Conservation (phyloP, 1,140 invertebrate species). For the Polyergus mexicanus region DNA sequence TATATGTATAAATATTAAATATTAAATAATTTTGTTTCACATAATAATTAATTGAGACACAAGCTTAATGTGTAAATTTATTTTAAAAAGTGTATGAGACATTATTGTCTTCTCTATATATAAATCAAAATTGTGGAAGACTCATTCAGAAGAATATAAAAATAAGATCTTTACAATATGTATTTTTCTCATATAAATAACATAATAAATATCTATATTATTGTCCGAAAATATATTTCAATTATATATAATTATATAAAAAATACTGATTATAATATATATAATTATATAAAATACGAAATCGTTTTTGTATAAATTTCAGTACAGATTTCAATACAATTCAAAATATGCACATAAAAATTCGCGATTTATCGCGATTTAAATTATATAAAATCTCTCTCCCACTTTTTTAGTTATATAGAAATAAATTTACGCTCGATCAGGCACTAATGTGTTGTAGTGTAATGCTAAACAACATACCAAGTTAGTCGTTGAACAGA, state of each 20-base stretch:
- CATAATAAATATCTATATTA: constrained; percentile 45
- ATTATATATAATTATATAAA: constrained; percentile 1
- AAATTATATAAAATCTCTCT: constrained; percentile 71
- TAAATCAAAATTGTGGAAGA: constrained; percentile 61
- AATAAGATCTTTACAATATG: constrained; percentile 57
- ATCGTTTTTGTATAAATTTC: constrained; percentile 37
- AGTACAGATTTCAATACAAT: constrained; percentile 33
- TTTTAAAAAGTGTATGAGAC: constrained; percentile 48
- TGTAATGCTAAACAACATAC: constrained; percentile 62
- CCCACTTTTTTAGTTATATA: constrained; percentile 57
- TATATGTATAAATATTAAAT: constrained; percentile 3
- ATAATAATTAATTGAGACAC: constrained; percentile 2
- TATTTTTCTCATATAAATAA: constrained; percentile 40
- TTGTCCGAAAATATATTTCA: constrained; percentile 36
- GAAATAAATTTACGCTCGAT: constrained; percentile 59
- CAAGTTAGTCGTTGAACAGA: constrained; percentile 49
- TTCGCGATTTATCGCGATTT: constrained; percentile 31
- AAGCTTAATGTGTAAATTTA: constrained; percentile 51
- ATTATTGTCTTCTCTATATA: constrained; percentile 69
- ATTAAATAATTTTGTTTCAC: not conserved
- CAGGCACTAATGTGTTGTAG: constrained; percentile 71
- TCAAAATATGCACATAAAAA: constrained; percentile 35
- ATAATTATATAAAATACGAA: constrained; percentile 43
- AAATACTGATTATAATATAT: too few relatives aligned
- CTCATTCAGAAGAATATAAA: constrained; percentile 57